Evolutionary conservation across 2,888 invertebrate species (phyloP), one percentile per base, ranked within the genome.

Genomic region (Ecliptopera silaceata): DNA sequence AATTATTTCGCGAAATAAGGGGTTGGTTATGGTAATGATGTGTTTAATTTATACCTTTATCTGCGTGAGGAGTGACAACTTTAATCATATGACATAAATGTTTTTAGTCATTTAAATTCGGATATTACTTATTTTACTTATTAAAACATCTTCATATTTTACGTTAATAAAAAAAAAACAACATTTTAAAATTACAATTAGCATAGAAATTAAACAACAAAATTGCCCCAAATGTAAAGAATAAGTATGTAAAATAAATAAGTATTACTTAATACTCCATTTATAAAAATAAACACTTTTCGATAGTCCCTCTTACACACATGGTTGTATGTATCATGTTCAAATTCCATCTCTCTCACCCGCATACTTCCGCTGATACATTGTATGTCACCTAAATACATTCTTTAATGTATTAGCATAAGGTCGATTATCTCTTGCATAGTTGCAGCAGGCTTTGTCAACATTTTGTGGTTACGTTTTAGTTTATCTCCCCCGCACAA

Each of bases 1-100:
- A 90, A 90, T 90, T 87, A 89, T 90, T 90, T 88, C 77, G 78
- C 78, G 77, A 88, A 89, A 88, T 90, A 89, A 89, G 89, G 88
- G 90, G 88, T 90, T 88, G 88, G 85, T 84, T 88, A 84, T 85
- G 84, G 79, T 88, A 88, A 91, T 88, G 84, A 88, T 86, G 84
- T 85, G 84, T 86, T 88, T 86, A 85, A 88, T 89, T 86, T 86
- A 84, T 83, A 76, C 80, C 79, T 83, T 79, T 76, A 70, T 71
- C 72, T 77, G 65, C 64, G 68, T 64, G 59, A 64, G 65, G 58
- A 56, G 61, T 56, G 64, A 61, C 66, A 69, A 66, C 64, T 66
- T 66, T 65, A 67, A 70, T 58, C 58, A 26, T 13, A 46, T 15
- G 29, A 32, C 5, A 22, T 29, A 17, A 31, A 50, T 15, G 17